Evolutionary conservation across 2,888 invertebrate genomes (phyloP), one percentile per base, ranked within the genome.

Genomic region (Pristionchus fissidentatus): DNA sequence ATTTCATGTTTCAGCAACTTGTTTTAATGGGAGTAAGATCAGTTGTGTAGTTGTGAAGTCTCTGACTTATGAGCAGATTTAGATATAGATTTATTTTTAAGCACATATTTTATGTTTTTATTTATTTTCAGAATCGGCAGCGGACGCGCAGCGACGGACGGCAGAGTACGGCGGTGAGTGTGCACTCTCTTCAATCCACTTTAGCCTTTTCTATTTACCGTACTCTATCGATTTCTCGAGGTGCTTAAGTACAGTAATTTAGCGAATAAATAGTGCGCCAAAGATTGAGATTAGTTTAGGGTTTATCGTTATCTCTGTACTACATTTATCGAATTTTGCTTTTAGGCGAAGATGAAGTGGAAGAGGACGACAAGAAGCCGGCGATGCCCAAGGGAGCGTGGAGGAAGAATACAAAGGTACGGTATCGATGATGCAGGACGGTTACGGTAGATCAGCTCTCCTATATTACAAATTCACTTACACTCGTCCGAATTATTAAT

Each of bases 371-470:
- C 10, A 73, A 79, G 32, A 80, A 66, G 22, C 66, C 49, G 55
- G 77, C 26, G 15, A 60, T 83, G 15, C 81, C 84, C 15, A 88
- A 87, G 86, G 87, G 87, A 73, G 84, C 83, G 95, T 97, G 90
- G 96, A 96, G 93, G 95, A 96, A 94, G 96, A 82, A 57, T 73
- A 73, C 83, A 38, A 15, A 26, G 70, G 83, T 79, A 55, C 26
- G 60, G 79, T 43, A 41, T 29, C 15, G 10, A 19, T 49, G 10
- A 10, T 49, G 13, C 49, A 49, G 13, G 29, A 22, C 26, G 13
- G 5, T 32, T 35, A 49, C 41, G 49, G 19, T 77, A 49, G 75
- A 77, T 46, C 49, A 49, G 19, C 49, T 49, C 13, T 49, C 13
- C 49, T 15, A 49, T 49, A 8, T 49, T 49, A 19, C 49, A 19